Evolutionary conservation across 2,797 vertebrate species (phyloP), one percentile per base, ranked within the genome.

Genomic region (Gymnothorax javanicus): DNA sequence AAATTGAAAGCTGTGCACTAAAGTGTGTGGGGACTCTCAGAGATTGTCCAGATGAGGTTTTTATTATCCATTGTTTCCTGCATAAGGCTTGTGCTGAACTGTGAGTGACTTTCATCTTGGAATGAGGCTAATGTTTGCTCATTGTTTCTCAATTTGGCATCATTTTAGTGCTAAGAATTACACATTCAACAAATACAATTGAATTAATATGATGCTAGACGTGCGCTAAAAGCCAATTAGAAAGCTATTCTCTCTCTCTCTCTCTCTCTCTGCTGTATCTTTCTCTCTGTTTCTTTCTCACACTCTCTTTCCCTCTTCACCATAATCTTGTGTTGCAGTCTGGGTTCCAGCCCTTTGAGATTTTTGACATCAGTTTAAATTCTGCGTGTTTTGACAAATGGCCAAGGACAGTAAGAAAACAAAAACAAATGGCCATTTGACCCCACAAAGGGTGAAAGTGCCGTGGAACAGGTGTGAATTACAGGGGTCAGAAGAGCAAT

Each of bases 381-480:
- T 17, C 54, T n/a, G 79, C 5, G 6, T 52, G 73, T 54, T 54
- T 54, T 52, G 75, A 52, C 56, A 82, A 82, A 54, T 84, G 60
- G 15, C 60, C 20, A 64, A 52, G 23, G 60, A 56, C 12, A 64
- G 43, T 23, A 50, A 11, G n/a, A 64, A 83, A 86, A 85, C 88
- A 86, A 64, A 83, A 86, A 84, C 88, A 86, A 71, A 56, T 54
- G 62, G 12, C 54, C 12, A 73, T 83, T 83, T 73, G 62, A 27
- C 50, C 58, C 1, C 20, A n/a, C 20, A 23, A 23, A 59, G 13
- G 23, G 62, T 23, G 62, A 67, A 27, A 25, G 59, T 87, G 62
- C 88, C 85, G 75, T 82, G 87, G 73, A 87, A 88, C 89, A 92
- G 90, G 89, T 91, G 91, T 87, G 84, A 71, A 83, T 84, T 75